Percentiles rank a stretch among this genome's conserved stretches.
phyloP scores from a whole-genome alignment of 2,113 vertebrate genomes.

The Etia nguti region DNA sequence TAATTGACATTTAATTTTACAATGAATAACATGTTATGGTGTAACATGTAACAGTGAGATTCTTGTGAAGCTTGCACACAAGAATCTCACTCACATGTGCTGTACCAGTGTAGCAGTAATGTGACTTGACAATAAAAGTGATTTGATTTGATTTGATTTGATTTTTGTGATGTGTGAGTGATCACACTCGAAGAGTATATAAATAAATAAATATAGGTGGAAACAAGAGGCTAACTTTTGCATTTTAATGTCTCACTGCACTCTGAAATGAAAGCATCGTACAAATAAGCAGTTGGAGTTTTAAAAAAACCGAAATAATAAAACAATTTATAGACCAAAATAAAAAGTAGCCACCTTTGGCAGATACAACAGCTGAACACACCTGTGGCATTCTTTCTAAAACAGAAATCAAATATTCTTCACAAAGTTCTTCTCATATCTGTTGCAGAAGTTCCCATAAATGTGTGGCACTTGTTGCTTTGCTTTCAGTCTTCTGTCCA shows the following conservation, averaged over 20 bases:
- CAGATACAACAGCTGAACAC: accelerated
- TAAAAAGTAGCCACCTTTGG: accelerated
- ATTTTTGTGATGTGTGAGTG: background rate
- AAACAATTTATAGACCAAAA: background rate
- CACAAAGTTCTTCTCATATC: background rate
- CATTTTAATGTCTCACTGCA: background rate
- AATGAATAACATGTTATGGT: background rate
- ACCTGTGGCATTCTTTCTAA: background rate
- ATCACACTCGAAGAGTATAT: background rate
- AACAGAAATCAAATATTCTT: background rate
- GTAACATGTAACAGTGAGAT: background rate
- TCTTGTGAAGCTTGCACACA: background rate
- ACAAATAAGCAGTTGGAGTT: accelerated
- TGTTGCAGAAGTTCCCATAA: background rate
- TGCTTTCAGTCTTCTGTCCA: background rate
- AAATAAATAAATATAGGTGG: background rate
- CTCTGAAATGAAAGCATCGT: background rate
- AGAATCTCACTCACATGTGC: too few species aligned
- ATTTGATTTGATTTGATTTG: accelerated
- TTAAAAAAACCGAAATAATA: too few species aligned
- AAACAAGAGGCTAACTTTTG: accelerated
- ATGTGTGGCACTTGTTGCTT: background rate
- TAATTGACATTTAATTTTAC: background rate
- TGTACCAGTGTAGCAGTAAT: too few species aligned
- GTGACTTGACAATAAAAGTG: too few species aligned